Evolutionary conservation across 2,888 invertebrate species (phyloP), one percentile per base, ranked within the genome.

Genomic region (Serripes groenlandicus): DNA sequence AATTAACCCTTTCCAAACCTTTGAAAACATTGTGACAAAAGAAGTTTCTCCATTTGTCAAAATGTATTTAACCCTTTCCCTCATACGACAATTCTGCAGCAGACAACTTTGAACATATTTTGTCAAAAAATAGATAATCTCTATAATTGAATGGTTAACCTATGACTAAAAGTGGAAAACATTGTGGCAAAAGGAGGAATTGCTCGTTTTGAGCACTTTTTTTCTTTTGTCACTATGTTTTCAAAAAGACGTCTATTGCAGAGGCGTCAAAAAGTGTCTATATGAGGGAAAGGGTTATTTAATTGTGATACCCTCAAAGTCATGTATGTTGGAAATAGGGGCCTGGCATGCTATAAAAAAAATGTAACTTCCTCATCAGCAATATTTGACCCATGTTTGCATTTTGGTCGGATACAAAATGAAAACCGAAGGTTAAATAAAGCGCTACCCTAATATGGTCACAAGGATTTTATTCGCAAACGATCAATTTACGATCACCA

Each of bases 181-280:
- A 42, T 42, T 42, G 42, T 42, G 42, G 42, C 11, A 56, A 56
- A 56, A 56, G 56, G 56, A 56, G 56, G n/a, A 56, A 56, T 15
- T 56, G 56, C n/a, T 56, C 5, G 56, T n/a, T 56, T 15, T n/a
- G 5, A 56, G 56, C 56, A 56, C 7, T 56, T 56, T 42, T 56
- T 15, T 42, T n/a, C 56, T 56, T n/a, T n/a, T n/a, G 5, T n/a
- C 56, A 15, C 23, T 15, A 23, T 56, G 23, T 15, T 56, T 56
- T 56, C 56, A n/a, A n/a, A 56, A n/a, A 15, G n/a, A 7, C 18
- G 9, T 15, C 56, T 56, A 7, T 56, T n/a, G 9, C 56, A 56
- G n/a, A n/a, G 18, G 9, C 5, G 23, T 56, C n/a, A 56, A 56
- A 56, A 56, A n/a, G 9, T 56, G 18, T 9, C 11, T 56, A 15